Percentiles rank a stretch among this genome's conserved stretches.
phyloP scores from a whole-genome alignment of 2,113 vertebrate genomes.

The Barbus barbus region DNA sequence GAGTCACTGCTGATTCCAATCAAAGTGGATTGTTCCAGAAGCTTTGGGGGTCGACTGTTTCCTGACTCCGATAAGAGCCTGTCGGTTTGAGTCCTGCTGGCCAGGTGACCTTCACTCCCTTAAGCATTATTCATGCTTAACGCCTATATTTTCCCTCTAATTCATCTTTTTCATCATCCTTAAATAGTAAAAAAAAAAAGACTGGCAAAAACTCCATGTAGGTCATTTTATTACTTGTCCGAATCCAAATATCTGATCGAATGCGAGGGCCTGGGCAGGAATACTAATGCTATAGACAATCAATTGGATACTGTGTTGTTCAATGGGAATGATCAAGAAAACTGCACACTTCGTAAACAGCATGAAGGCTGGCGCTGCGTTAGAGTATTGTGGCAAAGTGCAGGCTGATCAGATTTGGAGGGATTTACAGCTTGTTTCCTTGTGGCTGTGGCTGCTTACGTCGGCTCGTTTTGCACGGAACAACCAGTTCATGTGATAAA shows the following conservation, averaged over 20 bases:
- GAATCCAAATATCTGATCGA: conserved; percentile 76
- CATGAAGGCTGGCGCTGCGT: conserved; percentile 65
- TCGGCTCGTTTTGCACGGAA: conserved; percentile 49
- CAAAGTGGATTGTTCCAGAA: conserved; percentile 60
- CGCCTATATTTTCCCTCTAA: conserved; percentile 51
- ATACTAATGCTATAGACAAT: conserved; percentile 82
- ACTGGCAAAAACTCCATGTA: conserved; percentile 72
- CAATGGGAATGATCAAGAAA: conserved; percentile 77
- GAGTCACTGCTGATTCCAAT: conserved; percentile 67
- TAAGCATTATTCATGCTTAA: conserved; percentile 74
- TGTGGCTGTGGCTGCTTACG: conserved; percentile 59
- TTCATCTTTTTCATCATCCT: conserved; percentile 51
- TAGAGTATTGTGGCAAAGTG: conserved; percentile 71
- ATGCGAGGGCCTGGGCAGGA: conserved; percentile 71
- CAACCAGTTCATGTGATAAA: conserved; percentile 64
- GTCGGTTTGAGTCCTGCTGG: conserved; percentile 65
- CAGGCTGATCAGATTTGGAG: conserved; percentile 71
- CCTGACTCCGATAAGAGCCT: conserved; percentile 66
- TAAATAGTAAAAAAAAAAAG: conserved; percentile 18
- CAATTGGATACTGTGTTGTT: conserved; percentile 76
- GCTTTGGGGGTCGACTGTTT: conserved; percentile 58
- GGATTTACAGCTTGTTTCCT: conserved; percentile 71
- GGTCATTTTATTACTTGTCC: conserved; percentile 82
- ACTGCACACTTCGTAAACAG: conserved; percentile 73
- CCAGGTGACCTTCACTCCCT: conserved; percentile 71